A percentile compares a stretch with the other conserved stretches of the same genome.
Evolutionary conservation across 2,113 vertebrate genomes (phyloP).

Genomic region (Phaethon lepturus): DNA sequence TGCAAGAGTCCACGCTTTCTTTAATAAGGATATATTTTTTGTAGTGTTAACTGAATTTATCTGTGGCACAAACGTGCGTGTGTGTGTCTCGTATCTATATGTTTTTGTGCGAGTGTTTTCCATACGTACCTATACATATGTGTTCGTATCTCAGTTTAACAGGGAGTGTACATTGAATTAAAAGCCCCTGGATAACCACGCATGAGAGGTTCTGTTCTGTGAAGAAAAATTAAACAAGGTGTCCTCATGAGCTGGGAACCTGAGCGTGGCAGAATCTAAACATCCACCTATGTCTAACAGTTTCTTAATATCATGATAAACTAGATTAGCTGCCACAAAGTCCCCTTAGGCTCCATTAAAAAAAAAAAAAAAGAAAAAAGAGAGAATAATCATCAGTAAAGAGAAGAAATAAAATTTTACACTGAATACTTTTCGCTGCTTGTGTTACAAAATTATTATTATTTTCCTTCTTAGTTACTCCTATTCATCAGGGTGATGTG

Average conservation of each 20-base stretch:
- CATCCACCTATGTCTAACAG: neutral
- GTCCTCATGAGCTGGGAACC: neutral
- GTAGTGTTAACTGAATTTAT: neutral
- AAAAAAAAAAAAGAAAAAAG: neutral
- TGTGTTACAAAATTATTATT: slow-evolving; percentile 67
- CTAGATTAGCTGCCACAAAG: neutral
- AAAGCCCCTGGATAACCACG: neutral
- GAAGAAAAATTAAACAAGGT: neutral
- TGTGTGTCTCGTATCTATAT: neutral
- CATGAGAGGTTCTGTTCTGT: neutral
- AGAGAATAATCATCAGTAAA: slow-evolving; percentile 12
- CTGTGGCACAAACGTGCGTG: fast-evolving
- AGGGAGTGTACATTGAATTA: neutral
- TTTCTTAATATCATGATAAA: neutral
- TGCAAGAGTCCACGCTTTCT: neutral
- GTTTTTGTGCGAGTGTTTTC: neutral
- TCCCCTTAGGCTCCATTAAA: neutral
- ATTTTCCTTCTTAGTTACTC: slow-evolving; percentile 63
- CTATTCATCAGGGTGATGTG: slow-evolving; percentile 67
- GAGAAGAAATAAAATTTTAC: slow-evolving; percentile 39
- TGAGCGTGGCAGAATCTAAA: neutral
- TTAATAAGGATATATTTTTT: neutral
- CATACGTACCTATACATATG: fast-evolving
- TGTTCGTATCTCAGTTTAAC: neutral
- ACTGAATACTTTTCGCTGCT: slow-evolving; percentile 58